A percentile compares a stretch with the other conserved stretches of the same genome.
Conservation (phyloP, 2,113 vertebrate species). For the Podarcis raffonei region DNA sequence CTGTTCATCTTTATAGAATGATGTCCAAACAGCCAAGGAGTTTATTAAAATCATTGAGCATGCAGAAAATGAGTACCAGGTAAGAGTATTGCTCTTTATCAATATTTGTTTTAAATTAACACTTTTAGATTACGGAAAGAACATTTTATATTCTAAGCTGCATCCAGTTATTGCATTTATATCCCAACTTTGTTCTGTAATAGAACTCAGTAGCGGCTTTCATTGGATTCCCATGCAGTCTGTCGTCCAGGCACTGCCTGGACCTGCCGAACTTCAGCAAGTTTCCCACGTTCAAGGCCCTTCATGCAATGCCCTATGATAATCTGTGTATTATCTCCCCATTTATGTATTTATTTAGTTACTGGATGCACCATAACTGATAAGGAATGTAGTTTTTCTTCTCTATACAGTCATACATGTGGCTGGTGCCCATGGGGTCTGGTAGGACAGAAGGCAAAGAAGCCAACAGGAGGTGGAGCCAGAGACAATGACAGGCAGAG, state of each 20-base stretch:
- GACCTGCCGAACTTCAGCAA: not conserved
- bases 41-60: constrained; percentile 94
- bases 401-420: too few species aligned
- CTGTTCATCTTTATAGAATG: constrained; percentile 75
- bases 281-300: too few species aligned
- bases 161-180: not conserved
- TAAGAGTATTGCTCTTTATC: constrained; percentile 62
- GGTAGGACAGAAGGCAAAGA: too few species aligned
- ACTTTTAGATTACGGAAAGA: not conserved
- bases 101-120: not conserved
- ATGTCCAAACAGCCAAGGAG: constrained; percentile 92
- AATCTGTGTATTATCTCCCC: not conserved
- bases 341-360: not conserved
- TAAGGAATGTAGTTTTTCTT: too few species aligned
- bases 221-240: not conserved
- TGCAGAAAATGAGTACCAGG: constrained; percentile 96
- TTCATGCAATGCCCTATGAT: not conserved
- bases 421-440: too few species aligned
- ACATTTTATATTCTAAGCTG: not conserved
- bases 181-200: not conserved
- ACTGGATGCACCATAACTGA: not conserved
- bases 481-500: too few species aligned
- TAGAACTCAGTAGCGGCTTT: not conserved
- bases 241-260: not conserved
- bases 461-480: too few species aligned